A percentile compares a stretch with the other conserved stretches of the same genome.
These are phyloP conservation scores for Chrysolina haemoptera DNA, from an alignment of 2,888 invertebrate genomes.

Conservation along the genomic window DNA sequence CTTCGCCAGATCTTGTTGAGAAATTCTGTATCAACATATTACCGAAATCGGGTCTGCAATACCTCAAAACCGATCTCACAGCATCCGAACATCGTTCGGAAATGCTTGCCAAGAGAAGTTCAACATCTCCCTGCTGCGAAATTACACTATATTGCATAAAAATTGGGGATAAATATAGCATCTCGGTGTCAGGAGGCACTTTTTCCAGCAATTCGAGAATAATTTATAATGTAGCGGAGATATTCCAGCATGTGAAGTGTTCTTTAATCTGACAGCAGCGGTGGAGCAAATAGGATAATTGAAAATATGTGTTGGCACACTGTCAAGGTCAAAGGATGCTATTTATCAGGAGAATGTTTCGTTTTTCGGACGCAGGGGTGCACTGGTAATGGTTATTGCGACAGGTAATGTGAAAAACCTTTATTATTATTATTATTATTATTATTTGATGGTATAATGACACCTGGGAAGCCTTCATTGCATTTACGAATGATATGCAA, in stretches of 20 bases:
- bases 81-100: not conserved
- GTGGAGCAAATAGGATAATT: slow-evolving; percentile 69
- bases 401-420: not conserved
- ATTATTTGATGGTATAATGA: no score
- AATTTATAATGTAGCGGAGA: slow-evolving; percentile 63
- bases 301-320: slow-evolving; percentile 69
- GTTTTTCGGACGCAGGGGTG: slow-evolving; percentile 29
- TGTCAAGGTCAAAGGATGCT: slow-evolving; percentile 67
- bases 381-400: not conserved
- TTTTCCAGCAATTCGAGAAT: slow-evolving; percentile 56
- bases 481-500: no score
- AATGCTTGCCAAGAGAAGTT: slow-evolving; percentile 46
- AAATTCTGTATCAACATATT: no score
- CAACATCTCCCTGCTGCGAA: slow-evolving; percentile 45
- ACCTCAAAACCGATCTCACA: no score
- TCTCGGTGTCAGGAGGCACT: slow-evolving; percentile 47
- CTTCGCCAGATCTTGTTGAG: no score
- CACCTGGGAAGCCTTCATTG: no score
- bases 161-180: slow-evolving; percentile 52
- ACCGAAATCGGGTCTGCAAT: no score
- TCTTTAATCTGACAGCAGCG: slow-evolving; percentile 69
- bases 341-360: slow-evolving; percentile 52
- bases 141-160: slow-evolving; percentile 55
- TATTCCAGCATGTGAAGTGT: slow-evolving; percentile 65
- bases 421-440: no score